Evolutionary conservation across 2,888 invertebrate genomes (phyloP), one percentile per base, ranked within the genome.

Genomic region (Tachina fera): DNA sequence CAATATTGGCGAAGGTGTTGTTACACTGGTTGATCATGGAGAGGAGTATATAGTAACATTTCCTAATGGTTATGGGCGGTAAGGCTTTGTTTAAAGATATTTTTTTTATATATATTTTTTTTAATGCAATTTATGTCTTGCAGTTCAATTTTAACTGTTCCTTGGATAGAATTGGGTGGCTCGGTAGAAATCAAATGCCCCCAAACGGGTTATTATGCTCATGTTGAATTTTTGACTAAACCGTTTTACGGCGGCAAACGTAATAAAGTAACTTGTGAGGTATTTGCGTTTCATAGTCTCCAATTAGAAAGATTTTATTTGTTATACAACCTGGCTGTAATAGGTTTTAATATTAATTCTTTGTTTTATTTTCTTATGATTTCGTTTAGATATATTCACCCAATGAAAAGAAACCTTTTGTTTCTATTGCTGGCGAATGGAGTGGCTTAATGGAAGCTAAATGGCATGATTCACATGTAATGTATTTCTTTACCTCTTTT

Each of bases 111-210:
- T 65, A n/a, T 4, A 43, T 63, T 9, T 13, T 65, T 45, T 65
- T 61, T 39, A 0, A 45, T 14, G 31, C 31, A 31, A 31, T 51
- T 16, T 16, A 1, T 49, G 14, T 31, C 10, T 16, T 91, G 8
- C 90, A 96, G 98, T 92, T 99, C 98, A 70, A 99, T 99, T 90
- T 94, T 99, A 90, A 98, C 98, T 53, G 97, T 99, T 76, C 99
- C 99, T 1, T 99, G 99, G 99, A 97, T 99, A 90, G 99, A 99
- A 93, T 94, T 99, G 31, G 99, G 99, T 77, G 99, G 99, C 14
- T 96, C 96, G 1, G 97, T 98, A 1, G 95, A 95, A 77, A 97
- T 99, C 87, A 96, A 95, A 77, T 99, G 99, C 93, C 95, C 96
- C 10, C 97, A 99, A 93, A 98, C 98, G 0, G 99, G 98, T 9